Base-by-base conservation (phyloP, 2,113 vertebrate species). In the Sialia sialis region DNA sequence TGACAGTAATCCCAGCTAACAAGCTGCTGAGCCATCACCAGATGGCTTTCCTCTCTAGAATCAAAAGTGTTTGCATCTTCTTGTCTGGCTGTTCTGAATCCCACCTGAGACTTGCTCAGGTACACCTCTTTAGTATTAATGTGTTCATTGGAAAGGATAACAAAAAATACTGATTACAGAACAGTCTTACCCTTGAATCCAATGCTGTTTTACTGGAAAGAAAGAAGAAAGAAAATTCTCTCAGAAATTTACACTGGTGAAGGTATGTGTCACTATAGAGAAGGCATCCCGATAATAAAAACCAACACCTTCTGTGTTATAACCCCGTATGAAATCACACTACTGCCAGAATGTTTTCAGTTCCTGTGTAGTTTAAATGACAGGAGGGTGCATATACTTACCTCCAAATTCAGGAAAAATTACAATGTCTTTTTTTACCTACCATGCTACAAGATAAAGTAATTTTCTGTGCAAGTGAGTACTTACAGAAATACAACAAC, bases 261-360 rank as follows among this genome's bases (percentile, higher is more conserved):
- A 77, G 29, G 20, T 41, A 25, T 16, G 22, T 27, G 54, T 25
- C 48, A 54, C 25, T 34, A 20, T 0, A 82, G 41, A 79, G 52
- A 60, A 41, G 20, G 32, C n/a, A 84, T 19, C 16, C n/a, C 16
- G 27, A 46, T 66, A 43, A 43, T 11, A 76, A 51, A 87, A 77
- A 5, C 5, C 14, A 21, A 14, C 36, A 48, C 4, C 11, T 77
- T 90, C 49, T 69, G 32, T 69, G 16, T 44, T 73, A 52, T 6
- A 54, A 46, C 9, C 0, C 0, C 2, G 1, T 30, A 43, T 27
- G 27, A 77, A 92, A 69, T 32, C 25, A 56, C 13, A 59, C 27
- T 19, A 27, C n/a, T 77, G 39, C 26, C 41, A 92, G 19, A n/a
- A 81, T 9, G 12, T 58, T 44, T 89, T 80, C 59, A 77, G 16